A percentile compares a stretch with the other conserved stretches of the same genome.
phyloP scores from a whole-genome alignment of 2,113 vertebrate genomes.

The Channa maculata region DNA sequence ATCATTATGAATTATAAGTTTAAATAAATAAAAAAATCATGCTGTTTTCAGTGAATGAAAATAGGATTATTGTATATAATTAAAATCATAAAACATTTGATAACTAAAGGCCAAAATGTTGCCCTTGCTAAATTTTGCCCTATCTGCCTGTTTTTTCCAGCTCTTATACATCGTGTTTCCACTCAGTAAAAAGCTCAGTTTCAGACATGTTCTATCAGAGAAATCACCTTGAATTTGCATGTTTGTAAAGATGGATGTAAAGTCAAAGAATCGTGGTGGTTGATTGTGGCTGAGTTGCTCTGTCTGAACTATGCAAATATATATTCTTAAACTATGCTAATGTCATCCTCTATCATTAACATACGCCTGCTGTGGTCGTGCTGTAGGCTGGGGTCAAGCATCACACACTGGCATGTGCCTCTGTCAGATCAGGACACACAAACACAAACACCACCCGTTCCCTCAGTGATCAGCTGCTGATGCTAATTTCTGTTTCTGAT shows the following conservation, averaged over 20 bases:
- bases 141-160: too few species aligned
- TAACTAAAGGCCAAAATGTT: too few species aligned
- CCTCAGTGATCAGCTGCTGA: constrained; percentile 56
- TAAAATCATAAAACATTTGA: too few species aligned
- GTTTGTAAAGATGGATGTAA: neutral
- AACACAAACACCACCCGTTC: constrained; percentile 7
- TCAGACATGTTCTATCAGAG: too few species aligned
- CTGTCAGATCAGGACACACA: neutral
- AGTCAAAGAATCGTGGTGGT: neutral
- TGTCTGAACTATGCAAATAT: constrained; percentile 72
- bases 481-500: constrained; percentile 53
- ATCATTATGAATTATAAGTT: too few species aligned
- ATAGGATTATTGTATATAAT: too few species aligned
- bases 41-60: too few species aligned
- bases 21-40: too few species aligned
- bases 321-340: constrained; percentile 50
- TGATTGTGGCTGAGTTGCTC: constrained; percentile 2
- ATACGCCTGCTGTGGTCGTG: constrained; percentile 44
- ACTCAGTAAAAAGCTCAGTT: too few species aligned
- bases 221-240: too few species aligned
- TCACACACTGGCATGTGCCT: neutral
- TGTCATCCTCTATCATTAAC: constrained; percentile 39
- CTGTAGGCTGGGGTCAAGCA: constrained; percentile 28
- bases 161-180: too few species aligned
- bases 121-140: too few species aligned